A percentile compares a stretch with the other conserved stretches of the same genome.
Conservation (phyloP, 1,140 invertebrate species). For the Meloidogyne floridensis region DNA sequence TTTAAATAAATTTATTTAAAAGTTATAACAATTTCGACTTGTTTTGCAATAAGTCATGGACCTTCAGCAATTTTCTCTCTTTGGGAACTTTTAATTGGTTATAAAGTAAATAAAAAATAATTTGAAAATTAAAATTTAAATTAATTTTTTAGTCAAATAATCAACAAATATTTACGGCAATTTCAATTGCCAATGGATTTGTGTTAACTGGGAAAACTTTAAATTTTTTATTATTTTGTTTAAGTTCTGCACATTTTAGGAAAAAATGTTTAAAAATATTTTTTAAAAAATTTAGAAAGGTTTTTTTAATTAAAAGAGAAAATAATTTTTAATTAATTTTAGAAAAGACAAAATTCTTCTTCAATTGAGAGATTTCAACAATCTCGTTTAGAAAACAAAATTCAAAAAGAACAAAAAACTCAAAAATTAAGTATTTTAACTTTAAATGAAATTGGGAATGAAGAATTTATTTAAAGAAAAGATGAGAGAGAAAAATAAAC, state of each 20-base stretch:
- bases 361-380: background rate
- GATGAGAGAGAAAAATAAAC: no score
- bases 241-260: conserved; percentile 63
- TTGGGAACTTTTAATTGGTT: conserved; percentile 60
- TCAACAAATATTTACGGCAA: conserved; percentile 38
- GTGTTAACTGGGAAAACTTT: conserved; percentile 62
- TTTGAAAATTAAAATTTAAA: background rate
- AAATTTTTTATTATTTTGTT: conserved; percentile 63
- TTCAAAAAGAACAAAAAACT: background rate
- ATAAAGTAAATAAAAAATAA: conserved; percentile 32
- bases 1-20: conserved; percentile 22
- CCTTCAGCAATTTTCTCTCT: conserved; percentile 63
- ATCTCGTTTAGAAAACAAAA: background rate
- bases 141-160: conserved; percentile 19
- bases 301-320: conserved; percentile 20
- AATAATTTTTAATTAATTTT: background rate
- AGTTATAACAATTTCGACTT: conserved; percentile 61
- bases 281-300: conserved; percentile 60
- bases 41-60: conserved; percentile 64
- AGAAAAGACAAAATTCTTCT: background rate
- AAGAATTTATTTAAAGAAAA: background rate
- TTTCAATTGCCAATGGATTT: conserved; percentile 58
- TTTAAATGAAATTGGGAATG: background rate
- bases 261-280: conserved; percentile 54
- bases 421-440: background rate